Conservation (phyloP, 2,888 invertebrate genomes). For the Frankliniella intonsa region DNA sequence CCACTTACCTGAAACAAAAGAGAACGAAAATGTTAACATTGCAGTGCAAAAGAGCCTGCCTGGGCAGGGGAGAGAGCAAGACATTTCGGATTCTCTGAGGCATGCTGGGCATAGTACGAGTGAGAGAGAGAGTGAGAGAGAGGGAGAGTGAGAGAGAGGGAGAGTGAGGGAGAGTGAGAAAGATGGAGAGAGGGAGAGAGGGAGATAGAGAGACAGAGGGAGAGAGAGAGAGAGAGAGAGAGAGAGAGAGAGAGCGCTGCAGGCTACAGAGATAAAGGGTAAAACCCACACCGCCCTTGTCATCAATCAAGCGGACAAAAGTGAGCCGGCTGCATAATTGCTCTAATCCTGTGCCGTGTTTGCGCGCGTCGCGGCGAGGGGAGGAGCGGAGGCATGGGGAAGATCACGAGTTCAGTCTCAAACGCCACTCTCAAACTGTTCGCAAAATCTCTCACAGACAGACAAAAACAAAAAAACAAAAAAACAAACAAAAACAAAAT, state of each 20-base stretch:
- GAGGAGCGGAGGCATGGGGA: no score
- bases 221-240: neutral
- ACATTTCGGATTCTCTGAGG: no score
- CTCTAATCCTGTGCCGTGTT: neutral
- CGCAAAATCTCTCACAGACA: neutral
- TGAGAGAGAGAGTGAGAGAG: neutral
- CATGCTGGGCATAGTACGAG: neutral
- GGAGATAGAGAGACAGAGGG: neutral
- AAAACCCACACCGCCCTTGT: slow-evolving; percentile 1
- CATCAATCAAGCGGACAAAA: slow-evolving; percentile 16
- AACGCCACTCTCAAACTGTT: no score
- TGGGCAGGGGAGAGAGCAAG: no score
- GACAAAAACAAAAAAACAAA: neutral
- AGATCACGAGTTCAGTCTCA: no score
- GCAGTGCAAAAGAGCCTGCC: no score
- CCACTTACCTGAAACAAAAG: no score
- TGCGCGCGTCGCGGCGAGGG: no score
- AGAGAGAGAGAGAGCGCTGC: neutral
- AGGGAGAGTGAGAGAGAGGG: neutral
- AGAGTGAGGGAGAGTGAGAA: neutral
- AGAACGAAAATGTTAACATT: no score
- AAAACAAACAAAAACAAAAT: neutral
- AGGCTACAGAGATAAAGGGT: neutral
- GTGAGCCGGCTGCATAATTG: neutral
- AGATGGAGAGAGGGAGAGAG: no score